Conservation (phyloP, 2,797 vertebrate species). For the Champsocephalus gunnari region DNA sequence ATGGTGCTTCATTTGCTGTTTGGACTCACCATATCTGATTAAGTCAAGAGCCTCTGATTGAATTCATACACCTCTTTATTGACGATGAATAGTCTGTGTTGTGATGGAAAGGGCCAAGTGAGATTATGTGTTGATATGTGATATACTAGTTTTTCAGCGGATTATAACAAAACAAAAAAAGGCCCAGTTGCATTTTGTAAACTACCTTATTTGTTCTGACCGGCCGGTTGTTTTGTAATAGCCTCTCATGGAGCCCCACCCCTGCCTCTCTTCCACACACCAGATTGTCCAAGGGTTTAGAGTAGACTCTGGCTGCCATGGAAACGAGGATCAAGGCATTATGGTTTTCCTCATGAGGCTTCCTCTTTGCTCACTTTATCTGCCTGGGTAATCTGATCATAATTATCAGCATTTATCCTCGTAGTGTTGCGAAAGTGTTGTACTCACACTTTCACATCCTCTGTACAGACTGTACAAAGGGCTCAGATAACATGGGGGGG, state of each 20-base stretch:
- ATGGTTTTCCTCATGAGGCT: slow-evolving; percentile 17
- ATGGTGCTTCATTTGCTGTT: slow-evolving; percentile 52
- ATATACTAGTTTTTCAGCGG: neutral
- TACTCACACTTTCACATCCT: neutral
- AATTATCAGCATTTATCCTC: slow-evolving; percentile 1
- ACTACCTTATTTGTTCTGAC: slow-evolving; percentile 23
- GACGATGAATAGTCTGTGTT: neutral
- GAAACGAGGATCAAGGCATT: slow-evolving; percentile 31
- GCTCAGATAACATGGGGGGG: slow-evolving; percentile 11
- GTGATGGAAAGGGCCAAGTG: neutral
- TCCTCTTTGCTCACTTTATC: slow-evolving; percentile 15
- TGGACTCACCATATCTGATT: slow-evolving; percentile 38
- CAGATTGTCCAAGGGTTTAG: slow-evolving; percentile 35
- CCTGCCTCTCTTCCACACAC: slow-evolving; percentile 27
- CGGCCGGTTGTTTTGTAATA: slow-evolving; percentile 48
- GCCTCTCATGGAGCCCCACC: slow-evolving; percentile 27
- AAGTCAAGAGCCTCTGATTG: slow-evolving; percentile 17
- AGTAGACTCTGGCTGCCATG: slow-evolving; percentile 41
- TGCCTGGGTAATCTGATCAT: slow-evolving; percentile 17
- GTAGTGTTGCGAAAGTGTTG: neutral
- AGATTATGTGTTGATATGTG: neutral
- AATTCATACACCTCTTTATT: slow-evolving; percentile 24
- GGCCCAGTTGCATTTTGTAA: neutral
- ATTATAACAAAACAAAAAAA: neutral
- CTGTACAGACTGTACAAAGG: neutral